phyloP scores from a whole-genome alignment of 2,888 invertebrate genomes.

The Tenthredo amoena region DNA sequence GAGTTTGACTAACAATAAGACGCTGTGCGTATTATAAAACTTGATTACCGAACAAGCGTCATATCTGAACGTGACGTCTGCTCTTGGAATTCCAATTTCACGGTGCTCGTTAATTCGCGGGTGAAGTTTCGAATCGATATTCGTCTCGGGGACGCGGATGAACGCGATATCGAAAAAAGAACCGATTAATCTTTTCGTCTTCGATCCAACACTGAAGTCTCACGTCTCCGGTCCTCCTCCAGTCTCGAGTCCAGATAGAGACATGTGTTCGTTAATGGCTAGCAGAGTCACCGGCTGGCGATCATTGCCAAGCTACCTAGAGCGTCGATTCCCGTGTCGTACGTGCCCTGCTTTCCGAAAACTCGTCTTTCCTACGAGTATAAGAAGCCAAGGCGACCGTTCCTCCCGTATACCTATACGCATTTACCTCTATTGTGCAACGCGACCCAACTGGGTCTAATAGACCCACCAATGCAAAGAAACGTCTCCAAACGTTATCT shows the following conservation, averaged over 20 bases:
- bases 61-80: constrained; percentile 21
- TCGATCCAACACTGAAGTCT: constrained; percentile 38
- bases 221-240: constrained; percentile 54
- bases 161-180: constrained; percentile 58
- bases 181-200: constrained; percentile 67
- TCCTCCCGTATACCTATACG: background rate
- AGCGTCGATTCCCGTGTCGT: constrained; percentile 69
- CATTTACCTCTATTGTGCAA: constrained; percentile 40
- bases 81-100: constrained; percentile 38
- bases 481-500: constrained; percentile 29
- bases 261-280: constrained; percentile 77
- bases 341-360: constrained; percentile 75
- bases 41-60: constrained; percentile 26
- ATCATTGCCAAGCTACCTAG: constrained; percentile 76
- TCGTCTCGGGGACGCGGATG: background rate
- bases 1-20: constrained; percentile 7
- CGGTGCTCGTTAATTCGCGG: constrained; percentile 30
- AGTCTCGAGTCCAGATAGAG: constrained; percentile 71
- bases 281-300: constrained; percentile 75
- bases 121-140: constrained; percentile 44
- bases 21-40: background rate
- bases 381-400: constrained; percentile 24
- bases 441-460: constrained; percentile 31
- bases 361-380: constrained; percentile 62
- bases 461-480: constrained; percentile 39